Conservation (phyloP, 30 jellyfish, hydroid and myxozoan genomes). For the Chironex yamaguchii region DNA sequence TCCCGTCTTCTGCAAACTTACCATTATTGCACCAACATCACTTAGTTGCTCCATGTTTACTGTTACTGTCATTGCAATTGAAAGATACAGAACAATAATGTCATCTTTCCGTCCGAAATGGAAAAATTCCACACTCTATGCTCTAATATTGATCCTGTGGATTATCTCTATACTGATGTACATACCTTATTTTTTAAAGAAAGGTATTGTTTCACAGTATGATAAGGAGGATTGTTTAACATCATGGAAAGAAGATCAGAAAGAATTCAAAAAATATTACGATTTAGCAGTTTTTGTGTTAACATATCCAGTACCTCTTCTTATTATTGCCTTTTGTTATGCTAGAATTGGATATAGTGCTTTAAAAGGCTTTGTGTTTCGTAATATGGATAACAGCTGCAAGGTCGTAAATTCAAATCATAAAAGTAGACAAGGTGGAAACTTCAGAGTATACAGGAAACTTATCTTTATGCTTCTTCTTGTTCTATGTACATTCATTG, state of each 20-base stretch:
- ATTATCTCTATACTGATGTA: slow-evolving; percentile 20
- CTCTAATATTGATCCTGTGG: slow-evolving; percentile 27
- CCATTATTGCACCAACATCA: slow-evolving; percentile 23
- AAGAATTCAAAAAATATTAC: neutral
- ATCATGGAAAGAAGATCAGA: neutral
- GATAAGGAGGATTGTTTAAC: slow-evolving; percentile 19
- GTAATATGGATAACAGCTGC: neutral
- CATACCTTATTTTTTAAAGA: slow-evolving; percentile 13
- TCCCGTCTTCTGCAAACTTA: slow-evolving; percentile 22
- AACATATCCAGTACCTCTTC: slow-evolving; percentile 66
- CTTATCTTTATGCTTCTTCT: slow-evolving; percentile 37
- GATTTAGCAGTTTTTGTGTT: slow-evolving; percentile 9
- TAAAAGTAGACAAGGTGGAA: neutral
- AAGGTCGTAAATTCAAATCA: neutral
- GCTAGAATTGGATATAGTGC: slow-evolving; percentile 38
- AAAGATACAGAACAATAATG: slow-evolving; percentile 46
- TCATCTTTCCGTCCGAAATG: slow-evolving; percentile 41
- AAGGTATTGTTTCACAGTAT: neutral
- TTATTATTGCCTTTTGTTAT: slow-evolving; percentile 28
- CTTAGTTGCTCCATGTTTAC: slow-evolving; percentile 64
- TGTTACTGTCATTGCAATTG: slow-evolving; percentile 62
- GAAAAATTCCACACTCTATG: neutral
- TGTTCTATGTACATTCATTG: slow-evolving; percentile 44
- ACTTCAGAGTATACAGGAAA: neutral
- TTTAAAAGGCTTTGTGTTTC: slow-evolving; percentile 4